phyloP scores from a whole-genome alignment of 1,140 invertebrate species.

The Grapholita molesta region DNA sequence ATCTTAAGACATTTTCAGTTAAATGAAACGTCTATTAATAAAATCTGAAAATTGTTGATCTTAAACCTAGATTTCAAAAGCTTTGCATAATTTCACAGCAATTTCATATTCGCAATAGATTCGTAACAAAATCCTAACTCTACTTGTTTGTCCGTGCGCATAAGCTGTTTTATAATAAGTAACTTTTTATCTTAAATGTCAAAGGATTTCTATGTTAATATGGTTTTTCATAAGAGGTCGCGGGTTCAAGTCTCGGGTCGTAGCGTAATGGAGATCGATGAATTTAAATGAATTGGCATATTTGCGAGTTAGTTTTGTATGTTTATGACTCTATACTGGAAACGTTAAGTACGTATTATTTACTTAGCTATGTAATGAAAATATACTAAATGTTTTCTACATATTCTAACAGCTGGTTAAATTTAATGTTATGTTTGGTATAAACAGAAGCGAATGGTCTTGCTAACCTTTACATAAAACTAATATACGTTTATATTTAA shows the following conservation, averaged over 20 bases:
- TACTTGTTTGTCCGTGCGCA: neutral
- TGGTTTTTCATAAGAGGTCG: slow-evolving; percentile 1
- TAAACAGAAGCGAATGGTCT: neutral
- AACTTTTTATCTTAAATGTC: neutral
- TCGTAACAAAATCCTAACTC: neutral
- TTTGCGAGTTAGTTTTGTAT: neutral
- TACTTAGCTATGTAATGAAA: neutral
- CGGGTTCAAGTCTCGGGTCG: neutral
- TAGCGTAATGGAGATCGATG: neutral
- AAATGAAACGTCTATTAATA: too few relatives aligned
- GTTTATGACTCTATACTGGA: neutral
- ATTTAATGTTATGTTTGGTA: neutral
- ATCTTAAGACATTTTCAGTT: too few relatives aligned
- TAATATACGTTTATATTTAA: neutral
- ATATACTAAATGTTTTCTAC: neutral
- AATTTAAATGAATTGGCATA: slow-evolving; percentile 1
- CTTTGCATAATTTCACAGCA: neutral
- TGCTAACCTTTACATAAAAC: neutral
- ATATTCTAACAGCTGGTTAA: neutral
- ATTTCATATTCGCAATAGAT: neutral
- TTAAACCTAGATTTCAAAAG: neutral
- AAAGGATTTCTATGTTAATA: slow-evolving; percentile 9
- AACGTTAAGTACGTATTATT: neutral
- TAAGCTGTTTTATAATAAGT: neutral
- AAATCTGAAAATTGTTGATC: neutral